Percentiles rank a stretch among this genome's conserved stretches.
Conservation (phyloP, 2,797 vertebrate species). For the Crocidura indochinensis region DNA sequence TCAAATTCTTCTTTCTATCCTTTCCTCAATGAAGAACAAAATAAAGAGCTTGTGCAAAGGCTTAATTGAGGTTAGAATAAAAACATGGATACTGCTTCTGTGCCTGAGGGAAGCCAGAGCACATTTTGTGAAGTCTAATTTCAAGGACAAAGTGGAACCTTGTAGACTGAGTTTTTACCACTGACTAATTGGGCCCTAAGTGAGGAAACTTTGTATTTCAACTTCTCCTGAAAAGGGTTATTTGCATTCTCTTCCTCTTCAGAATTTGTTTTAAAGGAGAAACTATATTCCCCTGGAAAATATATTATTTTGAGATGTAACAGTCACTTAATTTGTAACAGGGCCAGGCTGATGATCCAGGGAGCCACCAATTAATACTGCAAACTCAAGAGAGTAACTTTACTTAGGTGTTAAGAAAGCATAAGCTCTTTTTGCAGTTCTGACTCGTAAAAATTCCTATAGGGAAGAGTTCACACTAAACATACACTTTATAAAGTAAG, state of each 20-base stretch:
- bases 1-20: rapidly evolving
- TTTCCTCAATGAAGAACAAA: conserved; percentile 29
- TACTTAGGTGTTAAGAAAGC: conserved; percentile 26
- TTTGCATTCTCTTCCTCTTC: conserved; percentile 45
- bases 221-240: conserved; percentile 50
- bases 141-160: conserved; percentile 68
- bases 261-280: conserved; percentile 61
- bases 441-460: not conserved
- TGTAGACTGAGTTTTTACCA: conserved; percentile 47
- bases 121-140: conserved; percentile 73
- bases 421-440: conserved; percentile 51
- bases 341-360: not conserved
- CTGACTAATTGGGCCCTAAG: conserved; percentile 74
- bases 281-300: conserved; percentile 32
- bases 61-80: conserved; percentile 78
- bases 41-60: conserved; percentile 55
- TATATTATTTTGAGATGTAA: conserved; percentile 54
- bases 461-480: not conserved
- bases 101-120: conserved; percentile 30
- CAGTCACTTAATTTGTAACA: conserved; percentile 42
- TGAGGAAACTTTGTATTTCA: conserved; percentile 57
- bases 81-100: conserved; percentile 73
- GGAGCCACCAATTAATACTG: not conserved
- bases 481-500: not conserved
- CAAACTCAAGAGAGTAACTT: not conserved